A percentile compares a stretch with the other conserved stretches of the same genome.
These are phyloP conservation scores for Lithophane socia DNA, from an alignment of 2,888 invertebrate species.

Conservation along the genomic window DNA sequence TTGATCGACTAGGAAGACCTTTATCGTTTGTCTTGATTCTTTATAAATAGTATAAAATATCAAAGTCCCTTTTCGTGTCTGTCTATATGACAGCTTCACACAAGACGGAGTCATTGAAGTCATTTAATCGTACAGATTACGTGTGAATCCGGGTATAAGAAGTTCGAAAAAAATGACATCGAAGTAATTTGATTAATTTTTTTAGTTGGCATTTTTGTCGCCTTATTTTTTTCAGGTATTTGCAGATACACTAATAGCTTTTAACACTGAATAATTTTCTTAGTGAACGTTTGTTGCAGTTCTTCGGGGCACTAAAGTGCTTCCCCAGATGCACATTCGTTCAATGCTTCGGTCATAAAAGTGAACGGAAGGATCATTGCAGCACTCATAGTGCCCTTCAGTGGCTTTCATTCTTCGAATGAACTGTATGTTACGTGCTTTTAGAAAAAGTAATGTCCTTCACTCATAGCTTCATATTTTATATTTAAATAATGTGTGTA, in stretches of 20 bases:
- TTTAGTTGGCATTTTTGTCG: no score
- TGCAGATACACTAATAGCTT: background rate
- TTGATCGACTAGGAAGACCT: background rate
- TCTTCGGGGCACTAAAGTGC: constrained; percentile 6
- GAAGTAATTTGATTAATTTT: no score
- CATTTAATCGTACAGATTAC: no score
- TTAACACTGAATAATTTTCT: background rate
- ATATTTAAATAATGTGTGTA: background rate
- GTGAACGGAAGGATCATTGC: constrained; percentile 32
- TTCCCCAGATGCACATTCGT: constrained; percentile 30
- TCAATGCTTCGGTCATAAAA: constrained; percentile 36
- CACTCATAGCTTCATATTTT: background rate
- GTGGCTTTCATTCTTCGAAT: background rate
- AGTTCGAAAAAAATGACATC: no score
- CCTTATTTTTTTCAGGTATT: no score
- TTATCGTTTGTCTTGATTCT: background rate
- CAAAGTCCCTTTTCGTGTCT: no score
- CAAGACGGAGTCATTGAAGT: no score
- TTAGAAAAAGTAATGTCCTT: background rate
- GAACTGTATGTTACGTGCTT: background rate
- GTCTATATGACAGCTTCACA: background rate
- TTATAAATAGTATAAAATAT: background rate
- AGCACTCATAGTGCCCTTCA: constrained; percentile 20
- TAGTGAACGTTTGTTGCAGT: constrained; percentile 7
- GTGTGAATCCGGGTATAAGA: no score